Percentiles rank a stretch among this genome's conserved stretches.
Evolutionary conservation across 2,113 vertebrate species (phyloP).

Genomic region (Pseudorasbora parva): DNA sequence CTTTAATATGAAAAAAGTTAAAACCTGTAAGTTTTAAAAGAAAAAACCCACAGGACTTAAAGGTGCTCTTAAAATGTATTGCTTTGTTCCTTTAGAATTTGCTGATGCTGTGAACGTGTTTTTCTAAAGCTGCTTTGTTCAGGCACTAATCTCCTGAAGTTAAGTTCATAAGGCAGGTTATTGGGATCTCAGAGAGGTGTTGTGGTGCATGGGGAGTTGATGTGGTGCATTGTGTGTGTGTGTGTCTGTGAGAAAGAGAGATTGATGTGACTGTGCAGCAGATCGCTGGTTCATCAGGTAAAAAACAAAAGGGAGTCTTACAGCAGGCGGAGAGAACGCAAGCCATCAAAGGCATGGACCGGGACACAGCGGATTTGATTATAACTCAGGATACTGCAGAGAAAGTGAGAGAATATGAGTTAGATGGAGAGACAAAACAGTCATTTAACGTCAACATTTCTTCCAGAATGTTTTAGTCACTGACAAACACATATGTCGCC

Average conservation of each 20-base stretch:
- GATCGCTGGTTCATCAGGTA: background rate
- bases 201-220: conserved; percentile 4
- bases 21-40: background rate
- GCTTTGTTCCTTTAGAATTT: conserved; percentile 9
- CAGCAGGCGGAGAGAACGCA: conserved; percentile 91
- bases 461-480: background rate
- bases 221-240: conserved; percentile 15
- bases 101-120: background rate
- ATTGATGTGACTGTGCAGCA: background rate
- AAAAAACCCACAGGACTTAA: background rate
- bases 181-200: conserved; percentile 30
- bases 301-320: conserved; percentile 77
- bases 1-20: background rate
- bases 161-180: conserved; percentile 38
- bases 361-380: conserved; percentile 94
- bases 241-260: conserved; percentile 24
- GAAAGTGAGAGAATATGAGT: background rate
- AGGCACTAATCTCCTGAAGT: conserved; percentile 33
- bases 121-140: conserved; percentile 32
- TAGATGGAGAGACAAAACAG: conserved; percentile 6
- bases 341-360: conserved; percentile 87
- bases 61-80: conserved; percentile 16
- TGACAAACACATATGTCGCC: conserved; percentile 23
- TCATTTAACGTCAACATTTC: background rate
- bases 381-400: conserved; percentile 90